phyloP scores from a whole-genome alignment of 1,140 invertebrate species.

The Aphelenchoides avenae region DNA sequence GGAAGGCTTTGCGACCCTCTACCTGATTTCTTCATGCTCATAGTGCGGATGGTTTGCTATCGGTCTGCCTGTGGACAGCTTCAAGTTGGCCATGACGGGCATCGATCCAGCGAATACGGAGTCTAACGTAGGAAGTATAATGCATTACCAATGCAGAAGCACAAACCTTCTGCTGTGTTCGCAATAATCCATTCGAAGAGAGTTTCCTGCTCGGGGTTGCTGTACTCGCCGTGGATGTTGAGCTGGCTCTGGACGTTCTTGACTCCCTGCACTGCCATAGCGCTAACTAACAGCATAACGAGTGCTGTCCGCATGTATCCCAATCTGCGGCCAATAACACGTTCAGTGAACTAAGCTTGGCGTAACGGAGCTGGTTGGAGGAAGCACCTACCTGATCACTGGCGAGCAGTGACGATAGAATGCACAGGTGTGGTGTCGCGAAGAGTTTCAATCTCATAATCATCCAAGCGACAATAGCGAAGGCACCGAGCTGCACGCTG shows the following conservation, averaged over 20 bases:
- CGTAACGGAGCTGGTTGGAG: not conserved
- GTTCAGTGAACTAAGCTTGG: slow-evolving; percentile 6
- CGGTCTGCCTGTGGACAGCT: slow-evolving; percentile 71
- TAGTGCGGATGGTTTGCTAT: slow-evolving; percentile 82
- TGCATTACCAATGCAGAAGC: slow-evolving; percentile 18
- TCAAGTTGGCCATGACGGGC: slow-evolving; percentile 75
- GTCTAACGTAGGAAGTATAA: slow-evolving; percentile 55
- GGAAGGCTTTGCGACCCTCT: not conserved
- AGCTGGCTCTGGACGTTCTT: slow-evolving; percentile 56
- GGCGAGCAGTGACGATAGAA: slow-evolving; percentile 68
- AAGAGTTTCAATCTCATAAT: slow-evolving; percentile 80
- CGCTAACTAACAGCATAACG: slow-evolving; percentile 34
- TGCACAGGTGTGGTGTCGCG: slow-evolving; percentile 75
- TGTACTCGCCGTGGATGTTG: slow-evolving; percentile 67
- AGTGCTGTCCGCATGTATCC: slow-evolving; percentile 17
- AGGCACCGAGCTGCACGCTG: slow-evolving; percentile 68
- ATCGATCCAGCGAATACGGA: slow-evolving; percentile 78
- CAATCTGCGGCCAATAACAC: not conserved
- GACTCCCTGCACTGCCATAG: slow-evolving; percentile 51
- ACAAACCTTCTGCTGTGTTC: slow-evolving; percentile 63
- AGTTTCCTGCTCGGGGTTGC: slow-evolving; percentile 70
- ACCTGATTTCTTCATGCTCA: slow-evolving; percentile 70
- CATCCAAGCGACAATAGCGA: slow-evolving; percentile 71
- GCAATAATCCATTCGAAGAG: slow-evolving; percentile 71
- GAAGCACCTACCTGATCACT: slow-evolving; percentile 61